These are phyloP conservation scores for Anastatus disparis DNA, from an alignment of 1,140 invertebrate genomes.

Conservation along the genomic window DNA sequence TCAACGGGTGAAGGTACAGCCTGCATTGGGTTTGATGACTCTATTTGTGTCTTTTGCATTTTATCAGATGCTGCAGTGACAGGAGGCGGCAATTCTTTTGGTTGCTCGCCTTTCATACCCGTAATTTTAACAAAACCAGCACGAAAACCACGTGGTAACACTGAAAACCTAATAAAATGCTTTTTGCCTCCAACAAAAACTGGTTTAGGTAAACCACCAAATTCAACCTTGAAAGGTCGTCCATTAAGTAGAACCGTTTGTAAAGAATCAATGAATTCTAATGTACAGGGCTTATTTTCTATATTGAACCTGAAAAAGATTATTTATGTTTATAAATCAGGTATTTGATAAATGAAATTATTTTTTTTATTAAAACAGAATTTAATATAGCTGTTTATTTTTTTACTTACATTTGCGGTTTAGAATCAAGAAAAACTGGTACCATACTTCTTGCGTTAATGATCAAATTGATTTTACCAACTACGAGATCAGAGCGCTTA, in stretches of 20 bases:
- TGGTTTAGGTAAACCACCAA: slow-evolving; percentile 91
- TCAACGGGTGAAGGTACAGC: slow-evolving; percentile 45
- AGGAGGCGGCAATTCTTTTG: slow-evolving; percentile 51
- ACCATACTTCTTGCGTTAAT: slow-evolving; percentile 82
- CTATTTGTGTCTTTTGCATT: background rate
- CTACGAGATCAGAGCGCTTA: slow-evolving; percentile 80
- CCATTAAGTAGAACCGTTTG: slow-evolving; percentile 85
- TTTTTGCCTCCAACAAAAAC: slow-evolving; percentile 82
- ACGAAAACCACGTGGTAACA: slow-evolving; percentile 79
- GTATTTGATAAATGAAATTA: slow-evolving; percentile 14
- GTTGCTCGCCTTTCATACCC: slow-evolving; percentile 73
- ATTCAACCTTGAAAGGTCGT: slow-evolving; percentile 83
- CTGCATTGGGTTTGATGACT: slow-evolving; percentile 45
- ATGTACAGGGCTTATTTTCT: slow-evolving; percentile 77
- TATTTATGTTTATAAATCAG: background rate
- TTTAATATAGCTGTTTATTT: background rate
- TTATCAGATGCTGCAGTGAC: slow-evolving; percentile 40
- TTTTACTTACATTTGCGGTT: slow-evolving; percentile 78
- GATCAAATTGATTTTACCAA: slow-evolving; percentile 85
- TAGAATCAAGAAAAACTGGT: slow-evolving; percentile 86
- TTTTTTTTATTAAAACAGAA: slow-evolving; percentile 9
- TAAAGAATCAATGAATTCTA: slow-evolving; percentile 83
- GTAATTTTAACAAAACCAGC: slow-evolving; percentile 76
- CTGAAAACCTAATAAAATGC: slow-evolving; percentile 85
- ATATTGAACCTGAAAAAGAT: slow-evolving; percentile 72